These are phyloP conservation scores for Luehdorfia chinensis DNA, from an alignment of 1,140 invertebrate genomes.

Conservation along the genomic window DNA sequence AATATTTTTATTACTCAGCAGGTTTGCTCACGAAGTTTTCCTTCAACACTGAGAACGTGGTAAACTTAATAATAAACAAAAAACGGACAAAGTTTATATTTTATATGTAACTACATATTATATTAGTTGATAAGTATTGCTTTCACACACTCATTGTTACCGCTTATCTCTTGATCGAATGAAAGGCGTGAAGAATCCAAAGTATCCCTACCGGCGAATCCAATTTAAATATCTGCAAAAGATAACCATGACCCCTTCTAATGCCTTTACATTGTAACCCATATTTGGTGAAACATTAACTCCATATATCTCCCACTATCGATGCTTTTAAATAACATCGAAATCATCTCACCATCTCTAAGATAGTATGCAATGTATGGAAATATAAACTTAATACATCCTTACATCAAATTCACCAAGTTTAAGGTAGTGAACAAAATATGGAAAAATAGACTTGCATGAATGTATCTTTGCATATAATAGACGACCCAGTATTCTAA, in stretches of 20 bases:
- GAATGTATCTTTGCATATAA: no score
- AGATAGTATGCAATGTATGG: not conserved
- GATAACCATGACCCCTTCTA: conserved; percentile 14
- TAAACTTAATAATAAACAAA: no score
- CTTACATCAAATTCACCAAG: no score
- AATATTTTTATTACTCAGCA: no score
- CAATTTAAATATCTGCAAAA: conserved; percentile 23
- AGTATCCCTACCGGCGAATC: conserved; percentile 1
- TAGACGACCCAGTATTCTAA: no score
- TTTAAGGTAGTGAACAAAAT: no score
- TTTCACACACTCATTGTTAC: conserved; percentile 11
- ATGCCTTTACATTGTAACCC: conserved; percentile 28
- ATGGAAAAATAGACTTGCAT: no score
- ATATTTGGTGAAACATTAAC: conserved; percentile 20
- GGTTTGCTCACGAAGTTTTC: no score
- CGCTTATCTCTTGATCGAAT: conserved; percentile 10
- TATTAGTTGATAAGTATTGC: conserved; percentile 8
- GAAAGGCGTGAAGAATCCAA: conserved; percentile 10
- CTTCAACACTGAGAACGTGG: no score
- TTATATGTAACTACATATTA: no score
- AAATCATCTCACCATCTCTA: conserved; percentile 31
- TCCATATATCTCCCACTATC: conserved; percentile 29
- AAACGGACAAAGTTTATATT: no score
- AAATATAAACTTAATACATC: not conserved
- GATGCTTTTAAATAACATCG: conserved; percentile 38